Percentiles rank a stretch among this genome's conserved stretches.
phyloP scores from a whole-genome alignment of 2,888 invertebrate species.

The Synergus itoensis region DNA sequence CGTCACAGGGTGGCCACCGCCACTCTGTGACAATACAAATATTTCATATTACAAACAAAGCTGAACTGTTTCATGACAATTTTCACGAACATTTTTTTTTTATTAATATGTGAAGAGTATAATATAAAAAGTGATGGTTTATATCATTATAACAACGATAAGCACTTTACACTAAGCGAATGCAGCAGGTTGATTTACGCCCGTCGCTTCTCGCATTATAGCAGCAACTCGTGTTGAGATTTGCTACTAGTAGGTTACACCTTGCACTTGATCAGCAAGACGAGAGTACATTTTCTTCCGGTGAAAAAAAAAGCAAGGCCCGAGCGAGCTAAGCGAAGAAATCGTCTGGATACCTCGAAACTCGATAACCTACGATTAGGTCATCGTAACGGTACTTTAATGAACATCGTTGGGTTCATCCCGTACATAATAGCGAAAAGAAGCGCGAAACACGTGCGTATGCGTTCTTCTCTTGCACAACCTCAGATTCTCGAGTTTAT shows the following conservation, averaged over 20 bases:
- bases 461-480: not conserved
- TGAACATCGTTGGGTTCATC: slow-evolving; percentile 56
- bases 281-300: slow-evolving; percentile 32
- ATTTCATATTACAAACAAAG: too few species aligned
- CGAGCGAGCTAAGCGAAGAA: slow-evolving; percentile 26
- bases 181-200: not conserved
- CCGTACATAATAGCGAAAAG: slow-evolving; percentile 49
- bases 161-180: slow-evolving; percentile 6
- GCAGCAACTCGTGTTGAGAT: slow-evolving; percentile 6
- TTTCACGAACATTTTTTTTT: too few species aligned
- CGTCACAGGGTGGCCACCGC: too few species aligned
- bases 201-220: slow-evolving; percentile 2
- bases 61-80: too few species aligned
- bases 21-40: too few species aligned
- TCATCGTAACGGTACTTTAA: slow-evolving; percentile 60
- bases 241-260: slow-evolving; percentile 21
- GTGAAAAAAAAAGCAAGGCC: slow-evolving; percentile 35
- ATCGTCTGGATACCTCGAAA: slow-evolving; percentile 48
- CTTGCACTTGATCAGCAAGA: slow-evolving; percentile 34
- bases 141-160: slow-evolving; percentile 12
- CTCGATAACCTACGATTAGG: slow-evolving; percentile 59
- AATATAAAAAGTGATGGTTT: not conserved
- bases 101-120: not conserved
- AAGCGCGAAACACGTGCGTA: slow-evolving; percentile 45
- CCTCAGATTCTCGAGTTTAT: not conserved